Evolutionary conservation across 2,797 vertebrate species (phyloP).

Genomic region (Malurus splendens): DNA sequence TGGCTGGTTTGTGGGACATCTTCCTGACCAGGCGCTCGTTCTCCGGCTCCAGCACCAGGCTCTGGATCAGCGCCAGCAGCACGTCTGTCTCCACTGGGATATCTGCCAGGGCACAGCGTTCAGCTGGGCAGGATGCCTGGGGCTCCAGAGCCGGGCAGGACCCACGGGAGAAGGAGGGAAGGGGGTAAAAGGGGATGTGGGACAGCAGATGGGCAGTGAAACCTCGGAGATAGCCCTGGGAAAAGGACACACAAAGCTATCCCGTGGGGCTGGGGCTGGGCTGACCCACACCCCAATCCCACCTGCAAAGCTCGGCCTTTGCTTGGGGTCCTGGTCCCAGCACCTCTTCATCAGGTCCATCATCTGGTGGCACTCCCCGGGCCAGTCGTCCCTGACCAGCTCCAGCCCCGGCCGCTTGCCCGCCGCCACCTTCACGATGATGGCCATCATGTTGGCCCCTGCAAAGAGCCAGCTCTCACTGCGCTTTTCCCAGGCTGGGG

Average conservation of each 20-base stretch:
- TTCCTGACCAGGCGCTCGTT: conserved; percentile 45
- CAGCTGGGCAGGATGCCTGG: neutral
- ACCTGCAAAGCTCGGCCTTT: conserved; percentile 83
- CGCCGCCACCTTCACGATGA: conserved; percentile 77
- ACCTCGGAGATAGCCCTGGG: rapidly evolving
- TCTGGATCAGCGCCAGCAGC: conserved; percentile 77
- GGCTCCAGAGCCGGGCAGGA: neutral
- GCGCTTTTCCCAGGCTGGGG: neutral
- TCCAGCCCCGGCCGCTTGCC: conserved; percentile 77
- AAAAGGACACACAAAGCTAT: rapidly evolving
- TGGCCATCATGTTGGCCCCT: conserved; percentile 81
- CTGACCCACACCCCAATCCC: neutral
- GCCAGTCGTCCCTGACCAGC: conserved; percentile 70
- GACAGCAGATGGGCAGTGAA: neutral
- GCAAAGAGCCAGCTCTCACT: neutral
- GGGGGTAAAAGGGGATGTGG: neutral
- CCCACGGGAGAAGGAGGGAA: rapidly evolving
- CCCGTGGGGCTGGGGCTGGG: neutral
- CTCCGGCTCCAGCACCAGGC: conserved; percentile 58
- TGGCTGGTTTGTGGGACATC: conserved; percentile 38
- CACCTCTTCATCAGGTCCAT: conserved; percentile 80
- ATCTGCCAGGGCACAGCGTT: conserved; percentile 57
- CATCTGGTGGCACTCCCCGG: conserved; percentile 77
- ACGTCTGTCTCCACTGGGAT: conserved; percentile 76
- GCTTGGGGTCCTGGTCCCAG: conserved; percentile 78